These are phyloP conservation scores for Polydrusus pterygomalis DNA, from an alignment of 2,888 invertebrate species.

Conservation along the genomic window DNA sequence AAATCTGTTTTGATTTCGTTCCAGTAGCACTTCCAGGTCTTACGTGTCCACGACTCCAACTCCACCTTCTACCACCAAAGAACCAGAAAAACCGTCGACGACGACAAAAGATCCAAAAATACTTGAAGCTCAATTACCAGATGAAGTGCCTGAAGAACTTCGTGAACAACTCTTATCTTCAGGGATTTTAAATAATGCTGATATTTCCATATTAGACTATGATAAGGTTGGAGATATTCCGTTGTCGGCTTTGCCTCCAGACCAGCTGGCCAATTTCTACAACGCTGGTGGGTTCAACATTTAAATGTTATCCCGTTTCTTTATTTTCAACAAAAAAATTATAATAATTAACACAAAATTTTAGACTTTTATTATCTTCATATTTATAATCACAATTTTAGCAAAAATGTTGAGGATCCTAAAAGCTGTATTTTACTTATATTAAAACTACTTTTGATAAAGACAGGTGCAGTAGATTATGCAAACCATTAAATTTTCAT, in stretches of 20 bases:
- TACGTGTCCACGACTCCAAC: slow-evolving; percentile 43
- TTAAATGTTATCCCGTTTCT: too few species aligned
- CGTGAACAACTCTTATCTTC: slow-evolving; percentile 88
- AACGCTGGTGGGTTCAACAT: slow-evolving; percentile 80
- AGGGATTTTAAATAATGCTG: slow-evolving; percentile 90
- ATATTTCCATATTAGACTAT: slow-evolving; percentile 90
- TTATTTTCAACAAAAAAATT: too few species aligned
- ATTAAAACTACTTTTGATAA: too few species aligned
- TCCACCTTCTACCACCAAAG: slow-evolving; percentile 73
- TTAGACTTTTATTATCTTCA: too few species aligned
- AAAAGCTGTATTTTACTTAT: too few species aligned
- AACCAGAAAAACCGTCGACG: slow-evolving; percentile 70
- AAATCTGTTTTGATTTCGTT: neutral
- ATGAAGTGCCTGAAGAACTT: slow-evolving; percentile 91
- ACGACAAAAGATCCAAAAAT: slow-evolving; percentile 74
- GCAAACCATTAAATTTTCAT: too few species aligned
- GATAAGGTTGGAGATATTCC: slow-evolving; percentile 92
- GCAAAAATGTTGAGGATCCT: too few species aligned
- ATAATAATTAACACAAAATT: too few species aligned
- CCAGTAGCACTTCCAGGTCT: slow-evolving; percentile 26
- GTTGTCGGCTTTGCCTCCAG: slow-evolving; percentile 87
- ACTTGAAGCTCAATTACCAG: slow-evolving; percentile 80
- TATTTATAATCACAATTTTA: too few species aligned
- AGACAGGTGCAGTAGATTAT: too few species aligned
- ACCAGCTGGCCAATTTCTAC: slow-evolving; percentile 90